These are phyloP conservation scores for Lamprologus speciosus DNA, from an alignment of 2,113 vertebrate species.

Conservation along the genomic window DNA sequence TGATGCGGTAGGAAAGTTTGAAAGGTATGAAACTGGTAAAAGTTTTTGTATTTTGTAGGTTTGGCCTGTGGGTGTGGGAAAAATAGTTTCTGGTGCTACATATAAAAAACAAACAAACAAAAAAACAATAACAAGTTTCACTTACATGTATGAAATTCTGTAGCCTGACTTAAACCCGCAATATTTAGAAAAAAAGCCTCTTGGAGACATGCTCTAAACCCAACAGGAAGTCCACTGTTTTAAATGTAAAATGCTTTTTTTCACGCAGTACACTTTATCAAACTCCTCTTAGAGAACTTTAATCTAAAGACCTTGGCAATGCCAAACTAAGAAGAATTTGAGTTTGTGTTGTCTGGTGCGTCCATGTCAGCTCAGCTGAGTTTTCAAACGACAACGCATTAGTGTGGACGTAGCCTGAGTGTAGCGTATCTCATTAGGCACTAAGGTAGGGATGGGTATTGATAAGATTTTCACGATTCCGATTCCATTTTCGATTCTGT, in stretches of 20 bases:
- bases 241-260: not conserved
- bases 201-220: not conserved
- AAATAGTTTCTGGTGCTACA: not conserved
- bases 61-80: not conserved
- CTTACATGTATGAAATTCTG: not conserved
- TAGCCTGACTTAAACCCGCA: not conserved
- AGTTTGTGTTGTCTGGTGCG: not conserved
- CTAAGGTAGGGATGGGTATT: too few relatives aligned
- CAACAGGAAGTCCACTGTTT: not conserved
- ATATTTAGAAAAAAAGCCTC: not conserved
- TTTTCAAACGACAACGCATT: not conserved
- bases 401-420: not conserved
- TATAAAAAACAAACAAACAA: not conserved
- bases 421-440: not conserved
- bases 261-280: not conserved
- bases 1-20: not conserved
- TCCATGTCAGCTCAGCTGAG: not conserved
- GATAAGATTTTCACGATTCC: too few relatives aligned
- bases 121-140: not conserved
- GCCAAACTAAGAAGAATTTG: not conserved
- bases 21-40: not conserved
- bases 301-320: not conserved
- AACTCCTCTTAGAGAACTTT: not conserved
- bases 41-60: not conserved
- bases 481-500: too few relatives aligned